Conservation (phyloP, 2,797 vertebrate species). For the Eupleurogrammus muticus region DNA sequence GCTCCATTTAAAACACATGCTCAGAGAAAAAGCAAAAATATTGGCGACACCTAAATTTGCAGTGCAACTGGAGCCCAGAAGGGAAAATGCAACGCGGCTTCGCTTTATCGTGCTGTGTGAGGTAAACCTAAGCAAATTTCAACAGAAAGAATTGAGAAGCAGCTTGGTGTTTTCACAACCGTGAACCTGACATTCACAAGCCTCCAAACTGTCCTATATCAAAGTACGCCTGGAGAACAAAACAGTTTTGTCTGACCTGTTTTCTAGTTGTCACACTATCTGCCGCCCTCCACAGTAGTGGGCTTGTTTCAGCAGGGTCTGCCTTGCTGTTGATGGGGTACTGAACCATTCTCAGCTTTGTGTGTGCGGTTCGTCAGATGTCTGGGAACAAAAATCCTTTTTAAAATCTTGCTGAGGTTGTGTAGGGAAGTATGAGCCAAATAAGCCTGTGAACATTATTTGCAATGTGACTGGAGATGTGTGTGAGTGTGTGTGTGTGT, state of each 20-base stretch:
- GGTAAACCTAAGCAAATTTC: constrained; percentile 40
- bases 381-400: constrained; percentile 49
- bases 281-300: constrained; percentile 76
- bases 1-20: constrained; percentile 15
- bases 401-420: constrained; percentile 16
- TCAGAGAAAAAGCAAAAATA: neutral
- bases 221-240: constrained; percentile 75
- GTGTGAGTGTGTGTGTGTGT: constrained; percentile 20
- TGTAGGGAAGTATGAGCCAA: constrained; percentile 31
- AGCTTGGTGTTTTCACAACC: constrained; percentile 67
- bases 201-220: constrained; percentile 67
- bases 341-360: constrained; percentile 66
- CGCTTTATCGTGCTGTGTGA: constrained; percentile 13
- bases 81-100: constrained; percentile 3
- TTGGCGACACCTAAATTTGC: constrained; percentile 13
- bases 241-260: constrained; percentile 76
- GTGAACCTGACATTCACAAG: constrained; percentile 66
- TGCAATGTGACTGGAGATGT: constrained; percentile 16
- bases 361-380: constrained; percentile 57
- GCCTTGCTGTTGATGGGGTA: constrained; percentile 52
- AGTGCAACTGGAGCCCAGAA: constrained; percentile 21
- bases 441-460: constrained; percentile 42
- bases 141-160: constrained; percentile 50
- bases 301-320: constrained; percentile 74
- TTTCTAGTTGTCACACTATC: constrained; percentile 78